phyloP scores from a whole-genome alignment of 2,888 invertebrate genomes.

The Nomada fabriciana region DNA sequence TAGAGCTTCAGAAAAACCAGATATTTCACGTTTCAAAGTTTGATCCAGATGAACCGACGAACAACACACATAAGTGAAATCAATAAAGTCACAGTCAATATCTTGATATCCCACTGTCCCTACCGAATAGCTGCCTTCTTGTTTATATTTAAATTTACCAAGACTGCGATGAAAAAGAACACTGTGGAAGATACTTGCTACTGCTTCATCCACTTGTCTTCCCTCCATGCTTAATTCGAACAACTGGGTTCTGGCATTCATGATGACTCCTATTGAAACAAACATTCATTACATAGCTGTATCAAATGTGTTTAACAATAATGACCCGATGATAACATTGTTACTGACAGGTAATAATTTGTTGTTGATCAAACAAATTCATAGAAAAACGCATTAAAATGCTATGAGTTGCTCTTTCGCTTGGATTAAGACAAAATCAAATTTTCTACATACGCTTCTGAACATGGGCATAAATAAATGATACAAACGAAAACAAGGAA shows the following conservation, averaged over 20 bases:
- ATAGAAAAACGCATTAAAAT: background rate
- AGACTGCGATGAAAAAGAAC: slow-evolving; percentile 95
- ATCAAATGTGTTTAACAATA: background rate
- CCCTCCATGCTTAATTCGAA: slow-evolving; percentile 95
- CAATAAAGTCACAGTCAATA: slow-evolving; percentile 98
- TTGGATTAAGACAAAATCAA: background rate
- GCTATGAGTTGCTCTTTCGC: background rate
- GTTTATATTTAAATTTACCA: slow-evolving; percentile 97
- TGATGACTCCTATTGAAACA: slow-evolving; percentile 78
- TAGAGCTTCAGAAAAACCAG: slow-evolving; percentile 91
- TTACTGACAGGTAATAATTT: background rate
- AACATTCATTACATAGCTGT: background rate
- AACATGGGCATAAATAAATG: background rate
- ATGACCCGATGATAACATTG: background rate
- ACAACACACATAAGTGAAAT: slow-evolving; percentile 98
- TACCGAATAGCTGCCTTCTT: slow-evolving; percentile 97
- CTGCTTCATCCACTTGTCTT: slow-evolving; percentile 95
- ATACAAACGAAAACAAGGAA: slow-evolving; percentile 34
- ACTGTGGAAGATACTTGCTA: slow-evolving; percentile 96
- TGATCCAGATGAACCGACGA: slow-evolving; percentile 92
- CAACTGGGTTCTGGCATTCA: slow-evolving; percentile 93
- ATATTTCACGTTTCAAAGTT: slow-evolving; percentile 90
- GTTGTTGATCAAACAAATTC: background rate
- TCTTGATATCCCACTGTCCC: slow-evolving; percentile 98
- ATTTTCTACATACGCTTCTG: background rate